These are phyloP conservation scores for Microtus californicus DNA, from an alignment of 2,797 vertebrate species.

Conservation along the genomic window DNA sequence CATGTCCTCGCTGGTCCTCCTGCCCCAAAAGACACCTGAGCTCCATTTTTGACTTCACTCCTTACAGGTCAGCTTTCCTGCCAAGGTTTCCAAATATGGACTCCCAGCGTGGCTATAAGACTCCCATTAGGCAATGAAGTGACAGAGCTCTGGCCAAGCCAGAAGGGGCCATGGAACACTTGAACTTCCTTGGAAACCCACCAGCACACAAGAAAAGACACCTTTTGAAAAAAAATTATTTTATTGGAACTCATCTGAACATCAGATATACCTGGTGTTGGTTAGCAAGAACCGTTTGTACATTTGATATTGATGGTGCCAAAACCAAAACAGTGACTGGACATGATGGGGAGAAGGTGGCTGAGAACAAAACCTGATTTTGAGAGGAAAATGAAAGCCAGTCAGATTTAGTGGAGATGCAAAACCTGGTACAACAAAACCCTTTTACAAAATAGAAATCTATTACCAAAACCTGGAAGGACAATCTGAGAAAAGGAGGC, in stretches of 20 bases:
- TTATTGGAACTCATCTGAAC: conserved; percentile 96
- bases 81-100: background rate
- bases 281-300: conserved; percentile 94
- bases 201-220: conserved; percentile 82
- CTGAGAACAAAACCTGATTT: conserved; percentile 76
- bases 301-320: conserved; percentile 93
- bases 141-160: background rate
- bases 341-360: conserved; percentile 82
- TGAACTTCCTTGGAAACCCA: conserved; percentile 36
- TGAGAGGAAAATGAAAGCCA: conserved; percentile 82
- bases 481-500: conserved; percentile 71
- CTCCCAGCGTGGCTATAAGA: background rate
- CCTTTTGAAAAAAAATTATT: conserved; percentile 89
- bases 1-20: background rate
- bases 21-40: background rate
- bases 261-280: conserved; percentile 95
- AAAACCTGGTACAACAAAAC: conserved; percentile 88
- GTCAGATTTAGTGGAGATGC: conserved; percentile 86
- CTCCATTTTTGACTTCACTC: background rate
- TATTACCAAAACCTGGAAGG: conserved; percentile 85
- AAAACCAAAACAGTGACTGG: conserved; percentile 90
- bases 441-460: conserved; percentile 89
- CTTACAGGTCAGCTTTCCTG: conserved; percentile 3
- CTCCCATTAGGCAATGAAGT: background rate
- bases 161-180: background rate